These are phyloP conservation scores for Threskiornis aethiopicus DNA, from an alignment of 2,797 vertebrate genomes.

Conservation along the genomic window DNA sequence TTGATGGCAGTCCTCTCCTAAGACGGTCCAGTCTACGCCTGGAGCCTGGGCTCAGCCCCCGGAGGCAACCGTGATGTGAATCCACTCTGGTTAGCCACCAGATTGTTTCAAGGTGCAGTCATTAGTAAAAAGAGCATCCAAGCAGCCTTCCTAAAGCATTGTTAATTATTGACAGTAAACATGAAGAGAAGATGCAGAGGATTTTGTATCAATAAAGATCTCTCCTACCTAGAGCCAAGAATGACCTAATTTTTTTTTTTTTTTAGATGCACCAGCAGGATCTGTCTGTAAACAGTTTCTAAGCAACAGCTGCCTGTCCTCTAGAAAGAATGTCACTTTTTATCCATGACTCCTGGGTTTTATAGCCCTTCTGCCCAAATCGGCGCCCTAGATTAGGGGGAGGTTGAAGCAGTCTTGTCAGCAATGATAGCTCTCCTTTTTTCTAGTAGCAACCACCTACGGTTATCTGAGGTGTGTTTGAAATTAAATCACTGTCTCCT, in stretches of 20 bases:
- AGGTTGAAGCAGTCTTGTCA: not conserved
- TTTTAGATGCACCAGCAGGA: not conserved
- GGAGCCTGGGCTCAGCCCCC: not conserved
- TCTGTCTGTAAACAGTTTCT: conserved; percentile 58
- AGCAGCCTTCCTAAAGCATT: not conserved
- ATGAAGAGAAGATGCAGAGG: not conserved
- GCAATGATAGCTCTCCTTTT: not conserved
- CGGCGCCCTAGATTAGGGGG: not conserved
- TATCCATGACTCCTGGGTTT: not conserved
- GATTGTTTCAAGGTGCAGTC: not conserved
- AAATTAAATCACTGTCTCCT: not conserved
- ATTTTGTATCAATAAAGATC: not conserved
- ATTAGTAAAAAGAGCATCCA: not conserved
- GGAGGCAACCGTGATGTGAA: not conserved
- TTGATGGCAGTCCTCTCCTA: not conserved
- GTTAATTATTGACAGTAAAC: not conserved
- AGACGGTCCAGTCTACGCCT: not conserved
- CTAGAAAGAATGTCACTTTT: not conserved
- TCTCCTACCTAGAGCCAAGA: conserved; percentile 23
- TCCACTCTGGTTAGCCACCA: not conserved
- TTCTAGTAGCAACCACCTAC: not conserved
- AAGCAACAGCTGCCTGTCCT: conserved; percentile 57
- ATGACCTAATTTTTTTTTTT: conserved; percentile 17
- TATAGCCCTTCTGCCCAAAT: not conserved
- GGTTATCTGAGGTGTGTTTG: not conserved